Base-by-base conservation (phyloP, 2,888 invertebrate genomes). In the Macrophya annulata region DNA sequence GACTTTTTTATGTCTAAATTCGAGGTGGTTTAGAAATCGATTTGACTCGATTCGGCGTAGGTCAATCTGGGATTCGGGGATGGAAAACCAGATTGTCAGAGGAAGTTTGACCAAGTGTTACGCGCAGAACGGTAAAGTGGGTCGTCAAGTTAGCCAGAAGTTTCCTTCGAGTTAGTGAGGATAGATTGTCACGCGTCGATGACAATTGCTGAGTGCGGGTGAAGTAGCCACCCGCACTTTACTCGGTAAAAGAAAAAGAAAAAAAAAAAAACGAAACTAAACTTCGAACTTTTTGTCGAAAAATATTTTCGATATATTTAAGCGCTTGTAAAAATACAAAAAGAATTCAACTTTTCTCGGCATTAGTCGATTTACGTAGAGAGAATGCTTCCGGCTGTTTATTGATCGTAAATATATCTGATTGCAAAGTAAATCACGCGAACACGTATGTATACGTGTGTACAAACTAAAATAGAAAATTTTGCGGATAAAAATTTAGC, bases 111-210 rank as follows among this genome's bases (percentile, higher is more conserved):
- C 65, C 83, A 83, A 83, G 71, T 83, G 68, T 31, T 59, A 83
- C 62, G 83, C 37, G 45, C 68, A 48, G 68, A n/a, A 65, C 43
- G 48, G 31, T 25, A n/a, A 71, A 83, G 68, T 83, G 83, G 83
- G 83, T 83, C 83, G 83, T 83, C 68, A 83, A 83, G 68, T 83
- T 83, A 40, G 48, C 71, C 12, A 43, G 37, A n/a, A 83, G 83
- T 83, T 83, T 83, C 65, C 65, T 21, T 15, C 37, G 21, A 83
- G 83, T 83, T 83, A 68, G 68, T 25, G 62, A n/a, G 15, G 25
- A 81, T 21, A 81, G 81, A 43, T 48, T 71, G 62, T 65, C 81
- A 62, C 62, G 81, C 81, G 43, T 81, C n/a, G 21, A 62, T 62
- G 81, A 81, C 81, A 65, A 59, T 62, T 55, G 77, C 21, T 48